Conservation (phyloP, 2,113 vertebrate genomes). For the Burhinus bistriatus region DNA sequence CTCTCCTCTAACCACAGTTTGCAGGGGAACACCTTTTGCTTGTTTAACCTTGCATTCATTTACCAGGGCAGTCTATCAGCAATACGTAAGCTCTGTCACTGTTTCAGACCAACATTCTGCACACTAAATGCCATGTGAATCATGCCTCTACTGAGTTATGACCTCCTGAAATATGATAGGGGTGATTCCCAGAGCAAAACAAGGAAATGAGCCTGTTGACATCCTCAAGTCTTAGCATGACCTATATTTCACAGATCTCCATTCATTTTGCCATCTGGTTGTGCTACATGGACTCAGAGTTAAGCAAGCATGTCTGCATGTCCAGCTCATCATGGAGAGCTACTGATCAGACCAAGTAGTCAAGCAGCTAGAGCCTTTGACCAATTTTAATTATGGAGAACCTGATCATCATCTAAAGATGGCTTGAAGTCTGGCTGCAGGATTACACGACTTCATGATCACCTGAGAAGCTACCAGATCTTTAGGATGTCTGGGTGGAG, state of each 20-base stretch:
- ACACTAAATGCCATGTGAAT: background rate
- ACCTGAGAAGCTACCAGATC: background rate
- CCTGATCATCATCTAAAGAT: background rate
- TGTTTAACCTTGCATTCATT: background rate
- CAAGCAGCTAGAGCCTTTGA: background rate
- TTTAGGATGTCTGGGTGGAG: background rate
- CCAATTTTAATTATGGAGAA: background rate
- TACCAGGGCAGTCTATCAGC: background rate
- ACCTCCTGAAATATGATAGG: background rate
- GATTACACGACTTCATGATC: background rate
- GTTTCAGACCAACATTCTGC: background rate
- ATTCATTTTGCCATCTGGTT: background rate
- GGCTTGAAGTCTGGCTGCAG: background rate
- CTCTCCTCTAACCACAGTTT: background rate
- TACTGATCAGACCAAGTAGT: background rate
- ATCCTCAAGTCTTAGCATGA: background rate
- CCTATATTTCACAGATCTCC: background rate
- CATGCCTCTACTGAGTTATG: background rate
- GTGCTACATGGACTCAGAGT: background rate
- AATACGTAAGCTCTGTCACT: accelerated
- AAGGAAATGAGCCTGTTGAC: conserved; percentile 2
- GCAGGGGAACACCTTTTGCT: background rate
- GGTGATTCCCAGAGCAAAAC: conserved; percentile 20
- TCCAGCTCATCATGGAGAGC: background rate
- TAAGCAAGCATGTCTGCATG: background rate